Evolutionary conservation across 2,797 vertebrate species (phyloP).

Genomic region (Pagetopsis macropterus): DNA sequence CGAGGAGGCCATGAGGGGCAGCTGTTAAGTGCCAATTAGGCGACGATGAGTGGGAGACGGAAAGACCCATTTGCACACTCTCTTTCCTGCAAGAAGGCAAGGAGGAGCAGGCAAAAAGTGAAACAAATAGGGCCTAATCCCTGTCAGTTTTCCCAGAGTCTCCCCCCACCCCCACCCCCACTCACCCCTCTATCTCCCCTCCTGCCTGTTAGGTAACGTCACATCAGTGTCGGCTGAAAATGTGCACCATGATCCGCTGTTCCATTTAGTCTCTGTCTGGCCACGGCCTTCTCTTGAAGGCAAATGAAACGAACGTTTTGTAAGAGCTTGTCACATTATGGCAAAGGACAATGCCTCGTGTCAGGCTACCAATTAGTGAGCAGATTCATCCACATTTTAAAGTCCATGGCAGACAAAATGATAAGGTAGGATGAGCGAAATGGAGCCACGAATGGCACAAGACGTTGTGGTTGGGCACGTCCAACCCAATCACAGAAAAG

Average conservation of each 20-base stretch:
- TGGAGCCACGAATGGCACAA: background rate
- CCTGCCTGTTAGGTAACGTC: slow-evolving; percentile 44
- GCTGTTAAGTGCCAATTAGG: slow-evolving; percentile 81
- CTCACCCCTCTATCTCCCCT: slow-evolving; percentile 37
- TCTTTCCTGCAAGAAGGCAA: slow-evolving; percentile 29
- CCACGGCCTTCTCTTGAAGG: slow-evolving; percentile 36
- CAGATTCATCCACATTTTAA: slow-evolving; percentile 32
- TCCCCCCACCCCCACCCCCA: slow-evolving; percentile 26
- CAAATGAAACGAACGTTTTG: slow-evolving; percentile 49
- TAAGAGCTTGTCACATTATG: slow-evolving; percentile 56
- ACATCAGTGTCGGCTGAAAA: slow-evolving; percentile 39
- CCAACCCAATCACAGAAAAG: too few species aligned
- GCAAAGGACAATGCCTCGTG: slow-evolving; percentile 53
- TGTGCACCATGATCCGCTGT: slow-evolving; percentile 39
- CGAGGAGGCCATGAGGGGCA: slow-evolving; percentile 70
- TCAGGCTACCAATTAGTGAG: slow-evolving; percentile 65
- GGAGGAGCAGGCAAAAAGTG: slow-evolving; percentile 54
- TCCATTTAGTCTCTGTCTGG: slow-evolving; percentile 32
- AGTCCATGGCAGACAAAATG: slow-evolving; percentile 37
- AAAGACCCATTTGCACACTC: slow-evolving; percentile 61
- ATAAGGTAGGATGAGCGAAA: slow-evolving; percentile 49
- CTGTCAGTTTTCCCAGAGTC: slow-evolving; percentile 37
- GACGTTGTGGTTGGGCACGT: too few species aligned
- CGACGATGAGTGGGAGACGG: slow-evolving; percentile 64
- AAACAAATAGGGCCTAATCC: slow-evolving; percentile 70